Base-by-base conservation (phyloP, 2,888 invertebrate species). In the Torymus aiolomorphi region DNA sequence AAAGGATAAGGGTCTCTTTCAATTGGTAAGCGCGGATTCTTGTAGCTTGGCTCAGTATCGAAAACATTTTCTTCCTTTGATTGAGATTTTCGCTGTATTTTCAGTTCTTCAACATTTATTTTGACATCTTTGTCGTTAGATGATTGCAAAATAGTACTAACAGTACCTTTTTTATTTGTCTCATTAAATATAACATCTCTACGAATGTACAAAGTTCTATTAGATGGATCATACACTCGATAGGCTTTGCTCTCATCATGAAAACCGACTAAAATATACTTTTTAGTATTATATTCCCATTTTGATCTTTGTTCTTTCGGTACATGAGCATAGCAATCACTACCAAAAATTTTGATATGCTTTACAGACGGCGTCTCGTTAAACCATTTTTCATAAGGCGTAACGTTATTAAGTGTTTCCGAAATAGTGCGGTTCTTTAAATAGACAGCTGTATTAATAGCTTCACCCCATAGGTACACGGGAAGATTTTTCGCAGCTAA, bases 161-260 rank as follows among this genome's bases (percentile, higher is more conserved):
- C n/a, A n/a, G n/a, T n/a, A n/a, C n/a, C n/a, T n/a, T n/a, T 24
- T 5, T 20, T 61, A 61, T 4, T 20, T 5, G 3, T 56, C n/a
- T 56, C 61, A 61, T 20, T 8, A 61, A 61, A 61, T 11, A 61
- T 61, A 61, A 18, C 61, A 20, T 61, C 20, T 61, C 4, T 61
- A 20, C 61, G 12, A 13, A 56, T 56, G 14, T 14, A 56, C 14
- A 56, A n/a, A n/a, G n/a, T n/a, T n/a, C n/a, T n/a, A n/a, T n/a
- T n/a, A n/a, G n/a, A n/a, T n/a, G n/a, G n/a, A n/a, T n/a, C n/a
- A n/a, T n/a, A n/a, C n/a, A n/a, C n/a, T n/a, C n/a, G n/a, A n/a
- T n/a, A n/a, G n/a, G n/a, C n/a, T n/a, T n/a, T n/a, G n/a, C n/a
- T n/a, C n/a, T n/a, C n/a, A n/a, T n/a, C n/a, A n/a, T n/a, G n/a